Evolutionary conservation across 2,888 invertebrate species (phyloP).

Genomic region (Myathropa florea): DNA sequence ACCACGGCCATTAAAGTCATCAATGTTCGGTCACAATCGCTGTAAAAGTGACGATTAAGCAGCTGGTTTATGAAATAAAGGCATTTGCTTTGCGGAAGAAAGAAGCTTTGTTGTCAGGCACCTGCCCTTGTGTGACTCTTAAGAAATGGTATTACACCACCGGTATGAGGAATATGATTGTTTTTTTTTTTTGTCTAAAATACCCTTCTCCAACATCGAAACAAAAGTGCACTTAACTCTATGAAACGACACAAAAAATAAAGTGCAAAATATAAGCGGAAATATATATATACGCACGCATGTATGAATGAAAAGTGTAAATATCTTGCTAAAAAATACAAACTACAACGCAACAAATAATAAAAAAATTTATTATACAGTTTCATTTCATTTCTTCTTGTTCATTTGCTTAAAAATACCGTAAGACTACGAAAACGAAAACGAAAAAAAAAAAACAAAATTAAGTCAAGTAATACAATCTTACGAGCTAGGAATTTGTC

Average conservation of each 20-base stretch:
- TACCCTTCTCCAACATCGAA: not conserved
- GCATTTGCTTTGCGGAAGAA: too few species aligned
- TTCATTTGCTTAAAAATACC: slow-evolving; percentile 23
- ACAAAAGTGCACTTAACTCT: slow-evolving; percentile 27
- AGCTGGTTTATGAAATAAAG: too few species aligned
- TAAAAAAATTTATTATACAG: slow-evolving; percentile 49
- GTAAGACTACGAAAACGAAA: slow-evolving; percentile 22
- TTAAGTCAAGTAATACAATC: slow-evolving; percentile 37
- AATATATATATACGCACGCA: not conserved
- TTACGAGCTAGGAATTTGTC: slow-evolving; percentile 34
- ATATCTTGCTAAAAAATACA: slow-evolving; percentile 27
- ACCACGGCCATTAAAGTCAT: too few species aligned
- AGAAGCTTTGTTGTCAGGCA: too few species aligned
- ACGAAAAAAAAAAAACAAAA: slow-evolving; percentile 12
- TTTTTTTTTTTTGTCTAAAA: too few species aligned
- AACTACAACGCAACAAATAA: slow-evolving; percentile 62
- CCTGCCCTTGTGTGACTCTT: too few species aligned
- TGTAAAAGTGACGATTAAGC: too few species aligned
- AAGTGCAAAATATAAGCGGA: slow-evolving; percentile 17
- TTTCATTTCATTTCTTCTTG: slow-evolving; percentile 3
- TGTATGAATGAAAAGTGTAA: not conserved
- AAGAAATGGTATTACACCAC: too few species aligned
- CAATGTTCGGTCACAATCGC: too few species aligned
- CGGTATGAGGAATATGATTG: too few species aligned
- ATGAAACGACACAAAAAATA: slow-evolving; percentile 19